Evolutionary conservation across 2,113 vertebrate species (phyloP).

Genomic region (Hirundichthys speculiger): DNA sequence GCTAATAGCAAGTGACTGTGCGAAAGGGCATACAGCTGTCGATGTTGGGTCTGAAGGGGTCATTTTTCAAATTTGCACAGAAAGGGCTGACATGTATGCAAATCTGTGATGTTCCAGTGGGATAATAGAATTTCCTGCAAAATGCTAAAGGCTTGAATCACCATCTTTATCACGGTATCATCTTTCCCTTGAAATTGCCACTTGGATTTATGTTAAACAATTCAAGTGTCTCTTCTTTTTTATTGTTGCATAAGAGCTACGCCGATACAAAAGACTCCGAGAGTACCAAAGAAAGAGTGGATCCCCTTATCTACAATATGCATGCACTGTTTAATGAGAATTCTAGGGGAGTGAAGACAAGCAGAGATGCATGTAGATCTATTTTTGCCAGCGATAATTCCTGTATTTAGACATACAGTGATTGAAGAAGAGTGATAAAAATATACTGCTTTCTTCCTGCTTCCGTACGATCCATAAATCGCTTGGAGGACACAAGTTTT

Average conservation of each 20-base stretch:
- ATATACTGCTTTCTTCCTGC: neutral
- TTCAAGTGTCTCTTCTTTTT: constrained; percentile 15
- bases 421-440: constrained; percentile 32
- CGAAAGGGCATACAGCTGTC: too few relatives aligned
- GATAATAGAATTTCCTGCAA: constrained; percentile 25
- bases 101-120: constrained; percentile 27
- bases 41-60: too few relatives aligned
- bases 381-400: constrained; percentile 48
- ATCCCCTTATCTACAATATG: constrained; percentile 42
- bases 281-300: constrained; percentile 42
- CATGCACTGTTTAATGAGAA: constrained; percentile 59
- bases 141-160: too few relatives aligned
- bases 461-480: neutral
- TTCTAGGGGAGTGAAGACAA: constrained; percentile 10
- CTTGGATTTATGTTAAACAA: constrained; percentile 41
- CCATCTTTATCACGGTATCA: constrained; percentile 49
- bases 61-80: neutral
- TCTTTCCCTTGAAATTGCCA: constrained; percentile 44
- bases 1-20: too few relatives aligned
- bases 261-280: constrained; percentile 55
- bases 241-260: constrained; percentile 11
- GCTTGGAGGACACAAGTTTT: neutral
- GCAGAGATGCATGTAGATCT: constrained; percentile 31
- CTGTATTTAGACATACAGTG: constrained; percentile 39
- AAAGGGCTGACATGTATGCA: constrained; percentile 25